Conservation (phyloP, 2,797 vertebrate species). For the Periparus ater region DNA sequence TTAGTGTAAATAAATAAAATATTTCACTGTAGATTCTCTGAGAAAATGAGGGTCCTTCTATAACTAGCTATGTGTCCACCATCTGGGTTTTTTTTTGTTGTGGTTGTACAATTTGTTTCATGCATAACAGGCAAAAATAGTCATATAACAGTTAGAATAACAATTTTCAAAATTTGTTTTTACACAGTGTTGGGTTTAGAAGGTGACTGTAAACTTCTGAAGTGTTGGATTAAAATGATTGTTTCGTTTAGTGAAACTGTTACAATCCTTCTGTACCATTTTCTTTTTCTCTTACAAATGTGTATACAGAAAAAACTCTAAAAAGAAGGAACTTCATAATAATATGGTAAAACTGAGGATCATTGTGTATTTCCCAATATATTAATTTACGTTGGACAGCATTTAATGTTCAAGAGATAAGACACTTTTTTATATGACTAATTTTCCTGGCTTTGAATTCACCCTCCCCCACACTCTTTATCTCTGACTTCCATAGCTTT, state of each 20-base stretch:
- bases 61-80: conserved; percentile 4
- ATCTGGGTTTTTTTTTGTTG: background rate
- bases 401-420: background rate
- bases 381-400: background rate
- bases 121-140: background rate
- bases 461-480: background rate
- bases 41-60: conserved; percentile 4
- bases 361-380: background rate
- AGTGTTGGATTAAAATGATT: background rate
- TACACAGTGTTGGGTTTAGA: background rate
- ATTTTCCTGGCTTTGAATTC: background rate
- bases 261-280: background rate
- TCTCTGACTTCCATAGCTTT: background rate
- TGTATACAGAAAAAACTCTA: background rate
- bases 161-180: background rate
- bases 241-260: background rate
- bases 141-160: background rate
- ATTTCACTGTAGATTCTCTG: background rate
- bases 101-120: background rate
- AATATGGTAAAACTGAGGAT: background rate
- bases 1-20: conserved; percentile 8
- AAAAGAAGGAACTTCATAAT: background rate
- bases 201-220: background rate
- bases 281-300: background rate
- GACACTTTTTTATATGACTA: background rate